A percentile compares a stretch with the other conserved stretches of the same genome.
phyloP scores from a whole-genome alignment of 1,140 invertebrate genomes.

The Ostrea edulis region DNA sequence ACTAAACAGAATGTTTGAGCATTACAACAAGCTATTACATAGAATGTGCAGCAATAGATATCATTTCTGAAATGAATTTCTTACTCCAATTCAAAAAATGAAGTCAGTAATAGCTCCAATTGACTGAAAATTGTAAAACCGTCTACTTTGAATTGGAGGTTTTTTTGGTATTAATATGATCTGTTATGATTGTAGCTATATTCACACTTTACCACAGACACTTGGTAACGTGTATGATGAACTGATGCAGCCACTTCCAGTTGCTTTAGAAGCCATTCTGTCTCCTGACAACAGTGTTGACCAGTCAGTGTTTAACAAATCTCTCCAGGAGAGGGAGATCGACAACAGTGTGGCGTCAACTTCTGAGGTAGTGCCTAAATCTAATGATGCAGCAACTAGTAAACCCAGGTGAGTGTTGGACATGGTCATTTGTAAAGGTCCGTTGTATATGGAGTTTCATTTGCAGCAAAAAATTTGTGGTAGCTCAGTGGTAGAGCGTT shows the following conservation, averaged over 20 bases:
- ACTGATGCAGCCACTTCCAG: slow-evolving; percentile 71
- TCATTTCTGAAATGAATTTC: too few relatives aligned
- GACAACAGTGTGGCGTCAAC: slow-evolving; percentile 4
- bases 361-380: neutral
- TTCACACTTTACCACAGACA: slow-evolving; percentile 65
- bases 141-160: too few relatives aligned
- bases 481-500: too few relatives aligned
- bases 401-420: neutral
- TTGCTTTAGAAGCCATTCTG: slow-evolving; percentile 60
- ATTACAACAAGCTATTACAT: too few relatives aligned
- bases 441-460: too few relatives aligned
- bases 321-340: slow-evolving; percentile 25
- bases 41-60: too few relatives aligned
- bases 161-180: too few relatives aligned
- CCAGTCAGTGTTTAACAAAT: slow-evolving; percentile 59
- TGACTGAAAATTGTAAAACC: too few relatives aligned
- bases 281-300: slow-evolving; percentile 61
- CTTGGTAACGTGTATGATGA: slow-evolving; percentile 72
- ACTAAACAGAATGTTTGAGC: too few relatives aligned
- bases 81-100: too few relatives aligned
- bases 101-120: too few relatives aligned
- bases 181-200: slow-evolving; percentile 53
- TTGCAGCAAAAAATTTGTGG: too few relatives aligned
- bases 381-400: neutral
- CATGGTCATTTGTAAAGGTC: neutral